Base-by-base conservation (phyloP, 37 sponge, comb jelly and placozoan species). In the Mnemiopsis leidyi region DNA sequence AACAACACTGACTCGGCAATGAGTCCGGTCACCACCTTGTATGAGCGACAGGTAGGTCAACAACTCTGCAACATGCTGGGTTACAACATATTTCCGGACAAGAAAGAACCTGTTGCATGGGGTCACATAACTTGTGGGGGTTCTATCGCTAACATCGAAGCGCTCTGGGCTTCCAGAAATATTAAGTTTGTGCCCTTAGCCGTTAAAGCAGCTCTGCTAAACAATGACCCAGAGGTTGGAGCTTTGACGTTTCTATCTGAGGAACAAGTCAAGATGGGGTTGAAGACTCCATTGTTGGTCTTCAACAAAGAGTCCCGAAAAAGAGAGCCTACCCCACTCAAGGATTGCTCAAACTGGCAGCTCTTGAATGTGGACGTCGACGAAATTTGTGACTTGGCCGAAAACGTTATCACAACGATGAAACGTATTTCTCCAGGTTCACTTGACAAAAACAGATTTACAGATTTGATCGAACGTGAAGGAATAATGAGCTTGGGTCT, bases 41-140 rank as follows among this genome's bases (percentile, higher is more conserved):
- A 48, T 7, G 93, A 93, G 69, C 75, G 32, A 73, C 31, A 76
- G 9, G 93, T 93, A 1, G 93, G 93, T 9, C 69, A 75, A 13
- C 71, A 93, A 20, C 93, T 93, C 32, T 93, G 93, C 33, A 73
- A 68, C 3, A 38, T 93, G 69, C 18, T 93, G 93, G 93, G 93
- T 1, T 93, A 69, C 31, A 93, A 68, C 39, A 69, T 69, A 7
- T 1, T 48, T 25, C 71, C 93, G 2, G 1, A 2, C 1, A 18
- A 13, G 20, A 32, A 77, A 18, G 79, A 77, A 3, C 18, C 7
- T 7, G 35, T 77, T 9, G 79, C 36, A 20, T 93, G 93, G 93
- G 93, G 93, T 30, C 93, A 93, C 93, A 25, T 93, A 5, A 93
- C 93, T 34, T 48, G 71, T 69, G 93, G 93, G 3, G 93, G 93